Evolutionary conservation across 2,888 invertebrate species (phyloP).

Genomic region (Thera britannica): DNA sequence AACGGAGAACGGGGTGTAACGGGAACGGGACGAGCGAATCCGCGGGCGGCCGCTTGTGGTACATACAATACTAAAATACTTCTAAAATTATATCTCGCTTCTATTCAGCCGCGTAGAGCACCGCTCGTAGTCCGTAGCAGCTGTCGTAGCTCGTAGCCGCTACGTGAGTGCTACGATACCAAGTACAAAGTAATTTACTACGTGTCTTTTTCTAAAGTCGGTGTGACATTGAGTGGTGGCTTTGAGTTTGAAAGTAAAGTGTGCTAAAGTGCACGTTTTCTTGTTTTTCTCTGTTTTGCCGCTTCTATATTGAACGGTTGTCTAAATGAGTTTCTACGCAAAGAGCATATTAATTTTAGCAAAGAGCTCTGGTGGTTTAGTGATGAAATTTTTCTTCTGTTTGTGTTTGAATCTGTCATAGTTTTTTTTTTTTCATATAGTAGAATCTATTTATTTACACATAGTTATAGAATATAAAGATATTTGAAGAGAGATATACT

Average conservation of each 20-base stretch:
- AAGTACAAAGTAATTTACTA: slow-evolving; percentile 43
- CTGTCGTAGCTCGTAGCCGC: slow-evolving; percentile 34
- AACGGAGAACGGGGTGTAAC: no score
- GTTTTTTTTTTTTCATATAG: no score
- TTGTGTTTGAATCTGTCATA: background rate
- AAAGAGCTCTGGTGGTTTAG: background rate
- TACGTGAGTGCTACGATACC: slow-evolving; percentile 39
- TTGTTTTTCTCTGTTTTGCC: slow-evolving; percentile 10
- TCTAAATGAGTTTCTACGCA: background rate
- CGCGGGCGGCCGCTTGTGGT: no score
- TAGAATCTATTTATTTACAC: no score
- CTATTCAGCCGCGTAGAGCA: slow-evolving; percentile 7
- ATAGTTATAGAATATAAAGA: no score
- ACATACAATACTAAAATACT: no score
- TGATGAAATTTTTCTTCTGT: background rate
- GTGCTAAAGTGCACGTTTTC: slow-evolving; percentile 27
- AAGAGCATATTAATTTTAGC: background rate
- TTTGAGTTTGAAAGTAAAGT: slow-evolving; percentile 30
- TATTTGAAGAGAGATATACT: no score
- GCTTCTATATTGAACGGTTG: background rate
- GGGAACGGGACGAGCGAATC: no score
- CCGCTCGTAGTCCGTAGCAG: slow-evolving; percentile 29
- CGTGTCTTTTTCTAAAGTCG: slow-evolving; percentile 39
- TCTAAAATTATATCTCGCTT: background rate
- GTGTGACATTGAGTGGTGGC: slow-evolving; percentile 38